Evolutionary conservation across 2,797 vertebrate species (phyloP), one percentile per base, ranked within the genome.

Genomic region (Syncerus caffer): DNA sequence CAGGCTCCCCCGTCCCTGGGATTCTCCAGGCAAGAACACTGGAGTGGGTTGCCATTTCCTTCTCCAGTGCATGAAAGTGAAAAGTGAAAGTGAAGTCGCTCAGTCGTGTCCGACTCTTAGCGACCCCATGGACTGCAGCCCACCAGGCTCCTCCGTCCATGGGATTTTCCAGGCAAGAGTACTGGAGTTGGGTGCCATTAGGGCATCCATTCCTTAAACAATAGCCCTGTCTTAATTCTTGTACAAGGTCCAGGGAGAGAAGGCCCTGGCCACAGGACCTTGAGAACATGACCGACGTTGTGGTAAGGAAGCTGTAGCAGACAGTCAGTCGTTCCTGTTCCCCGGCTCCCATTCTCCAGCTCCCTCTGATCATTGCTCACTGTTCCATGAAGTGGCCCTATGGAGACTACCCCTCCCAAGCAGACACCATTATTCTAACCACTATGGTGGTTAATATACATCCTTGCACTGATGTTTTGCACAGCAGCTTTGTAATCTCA

Each of bases 361-460:
- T 78, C 31, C n/a, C 78, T 19, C n/a, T 11, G n/a, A 31, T 45
- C 3, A 15, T 0, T 23, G 25, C 29, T 89, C 47, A 38, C 31
- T 1, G 0, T 55, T 38, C 60, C 25, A 3, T 0, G 1, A 29
- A 47, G 86, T 19, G 31, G 27, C 21, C 25, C 47, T 3, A 25
- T n/a, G 62, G 2, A 1, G 16, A 10, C 21, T 7, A 47, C 23
- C 57, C 14, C 34, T 82, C 29, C 6, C 29, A 27, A 4, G 3
- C 79, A 31, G 57, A 45, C 15, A 17, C 0, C 38, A 60, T 78
- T 80, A 34, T 21, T 93, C 79, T 84, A 34, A 34, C 79, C 14
- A 53, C 16, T 4, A 5, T 23, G 58, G 9, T 7, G 9, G 55
- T 21, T 94, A 53, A 16, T 50, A 62, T n/a, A 90, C 78, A 74